Base-by-base conservation (phyloP, 2,113 vertebrate species). In the Fregetta grallaria region DNA sequence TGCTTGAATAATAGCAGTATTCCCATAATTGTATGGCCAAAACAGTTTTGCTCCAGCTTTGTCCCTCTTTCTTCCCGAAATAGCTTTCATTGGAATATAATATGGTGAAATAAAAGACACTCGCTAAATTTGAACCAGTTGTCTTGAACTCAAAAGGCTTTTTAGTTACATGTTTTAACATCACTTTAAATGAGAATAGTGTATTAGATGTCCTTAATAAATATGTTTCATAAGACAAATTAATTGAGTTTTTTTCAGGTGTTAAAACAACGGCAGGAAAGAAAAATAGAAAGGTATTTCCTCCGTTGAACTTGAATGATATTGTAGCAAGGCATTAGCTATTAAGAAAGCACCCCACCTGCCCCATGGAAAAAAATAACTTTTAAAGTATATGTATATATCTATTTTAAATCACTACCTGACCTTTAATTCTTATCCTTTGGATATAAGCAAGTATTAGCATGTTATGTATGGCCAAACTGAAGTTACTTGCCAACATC, bases 1-100 rank as follows among this genome's bases (percentile, higher is more conserved):
- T 94, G 74, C 42, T 63, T 91, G 70, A 90, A 90, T 92, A 96
- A 88, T 62, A 90, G 56, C 56, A 76, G 50, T 85, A 92, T 97
- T 96, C 77, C 58, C 59, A 87, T 95, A 91, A 86, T 63, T 91
- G 81, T 90, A 58, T 80, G 59, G 32, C 50, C n/a, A 58, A 85
- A 92, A 65, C 65, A 73, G 65, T 95, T 93, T 74, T 96, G 72
- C 82, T 96, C 65, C 34, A 71, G 70, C 84, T 94, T 95, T 53
- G 38, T 89, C 84, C 74, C 45, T 61, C 42, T 94, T 7, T 40
- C 80, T 87, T 89, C 89, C 75, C 52, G 92, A 91, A 94, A 94
- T 93, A 95, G 32, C 71, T 96, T 94, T 82, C 56, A 53, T 3
- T 86, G 77, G 74, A 73, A 25, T 91, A 95, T 72, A 87, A 66